These are phyloP conservation scores for Mystacides longicornis DNA, from an alignment of 2,888 invertebrate species.

Conservation along the genomic window DNA sequence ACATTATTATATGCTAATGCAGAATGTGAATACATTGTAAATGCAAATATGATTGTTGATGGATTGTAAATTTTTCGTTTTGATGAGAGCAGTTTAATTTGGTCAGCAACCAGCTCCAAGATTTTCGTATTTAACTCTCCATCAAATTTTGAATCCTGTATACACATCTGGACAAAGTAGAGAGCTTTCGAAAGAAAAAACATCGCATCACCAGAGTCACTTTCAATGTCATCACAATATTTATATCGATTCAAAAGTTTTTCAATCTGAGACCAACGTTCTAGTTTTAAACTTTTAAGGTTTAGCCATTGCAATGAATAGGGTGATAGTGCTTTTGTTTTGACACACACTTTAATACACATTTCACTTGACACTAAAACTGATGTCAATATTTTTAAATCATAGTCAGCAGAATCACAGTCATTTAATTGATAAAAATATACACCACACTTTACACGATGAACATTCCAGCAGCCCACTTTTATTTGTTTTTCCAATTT, in stretches of 20 bases:
- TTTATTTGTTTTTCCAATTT: neutral
- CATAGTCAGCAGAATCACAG: neutral
- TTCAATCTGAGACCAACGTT: neutral
- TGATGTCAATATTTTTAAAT: neutral
- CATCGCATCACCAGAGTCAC: neutral
- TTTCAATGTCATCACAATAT: neutral
- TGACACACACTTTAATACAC: neutral
- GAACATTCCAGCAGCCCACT: neutral
- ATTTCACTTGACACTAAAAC: neutral
- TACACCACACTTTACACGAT: too few species aligned
- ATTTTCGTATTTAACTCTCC: neutral
- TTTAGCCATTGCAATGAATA: neutral
- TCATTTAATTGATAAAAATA: neutral
- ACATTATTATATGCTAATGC: neutral
- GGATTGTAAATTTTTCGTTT: neutral
- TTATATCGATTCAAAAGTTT: neutral
- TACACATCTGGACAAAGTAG: neutral
- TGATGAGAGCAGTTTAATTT: neutral
- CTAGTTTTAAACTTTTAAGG: neutral
- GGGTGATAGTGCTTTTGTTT: neutral
- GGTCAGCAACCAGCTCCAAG: neutral
- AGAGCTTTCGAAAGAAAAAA: neutral
- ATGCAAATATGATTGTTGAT: too few species aligned
- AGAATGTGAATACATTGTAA: too few species aligned
- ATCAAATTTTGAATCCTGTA: neutral